Evolutionary conservation across 2,113 vertebrate species (phyloP), one percentile per base, ranked within the genome.

Genomic region (Hippoglossus stenolepis): DNA sequence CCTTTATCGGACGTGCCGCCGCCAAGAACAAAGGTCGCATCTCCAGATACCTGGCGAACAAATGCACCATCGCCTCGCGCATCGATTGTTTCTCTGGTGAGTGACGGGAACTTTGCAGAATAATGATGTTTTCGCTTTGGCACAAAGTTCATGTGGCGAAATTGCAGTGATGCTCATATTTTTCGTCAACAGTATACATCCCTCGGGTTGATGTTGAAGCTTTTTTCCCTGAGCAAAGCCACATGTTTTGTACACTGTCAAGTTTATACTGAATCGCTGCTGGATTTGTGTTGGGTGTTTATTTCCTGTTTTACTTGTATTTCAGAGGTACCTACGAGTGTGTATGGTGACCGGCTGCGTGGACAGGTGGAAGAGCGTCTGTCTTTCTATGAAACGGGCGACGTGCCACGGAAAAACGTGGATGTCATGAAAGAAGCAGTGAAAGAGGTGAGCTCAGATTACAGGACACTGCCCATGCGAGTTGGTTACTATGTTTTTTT

Each of bases 131-230:
- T 17, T 15, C 4, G 21, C 6, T 10, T 13, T 13, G 1, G 40
- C 3, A 45, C 60, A 10, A n/a, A 24, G 0, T 2, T 24, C 28
- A 1, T 77, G 58, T 80, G 87, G 64, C 7, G 1, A 10, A 28
- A 79, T 92, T 95, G 96, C 97, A 0, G 11, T 98, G 97, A 99
- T 99, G 97, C 85, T 82, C 70, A 67, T 31, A 97, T 99, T 99
- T 99, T 99, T 99, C 97, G 97, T 99, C 98, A 98, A 94, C 98
- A 98, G 97, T 64, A 98, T 96, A 87, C 96, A 96, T 90, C 76
- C 62, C 24, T 74, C 0, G 65, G 45, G 95, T 94, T 97, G 96
- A 93, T 99, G 98, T 94, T 99, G 98, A 96, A 28, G 1, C 9
- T 21, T 51, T 80, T 83, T 75, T 51, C 18, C 68, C 98, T 99